These are phyloP conservation scores for Eurytoma californica DNA, from an alignment of 2,888 invertebrate species.

Conservation along the genomic window DNA sequence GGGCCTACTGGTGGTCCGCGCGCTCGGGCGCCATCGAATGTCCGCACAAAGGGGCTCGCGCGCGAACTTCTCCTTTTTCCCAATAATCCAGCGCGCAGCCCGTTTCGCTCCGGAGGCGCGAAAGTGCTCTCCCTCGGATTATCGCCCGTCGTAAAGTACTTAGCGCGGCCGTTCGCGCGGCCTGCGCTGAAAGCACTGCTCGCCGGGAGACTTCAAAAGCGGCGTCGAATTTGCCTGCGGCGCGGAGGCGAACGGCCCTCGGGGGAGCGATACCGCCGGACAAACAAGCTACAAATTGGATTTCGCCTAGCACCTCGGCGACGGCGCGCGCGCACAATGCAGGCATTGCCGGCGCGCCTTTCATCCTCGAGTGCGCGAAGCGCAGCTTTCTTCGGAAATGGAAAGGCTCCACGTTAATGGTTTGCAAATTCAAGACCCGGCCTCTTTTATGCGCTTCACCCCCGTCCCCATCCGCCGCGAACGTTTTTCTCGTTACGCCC, in stretches of 20 bases:
- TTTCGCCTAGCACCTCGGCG: slow-evolving; percentile 52
- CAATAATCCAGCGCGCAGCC: background rate
- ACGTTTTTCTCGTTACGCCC: slow-evolving; percentile 33
- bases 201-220: slow-evolving; percentile 39
- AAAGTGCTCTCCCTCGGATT: slow-evolving; percentile 37
- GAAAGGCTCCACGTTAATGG: slow-evolving; percentile 44
- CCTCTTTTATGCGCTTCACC: background rate
- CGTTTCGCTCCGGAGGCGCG: background rate
- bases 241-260: slow-evolving; percentile 54
- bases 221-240: slow-evolving; percentile 43
- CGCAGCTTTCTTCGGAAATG: slow-evolving; percentile 49
- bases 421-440: slow-evolving; percentile 38
- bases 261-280: slow-evolving; percentile 61
- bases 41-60: background rate
- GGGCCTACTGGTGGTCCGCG: slow-evolving; percentile 18
- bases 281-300: slow-evolving; percentile 65
- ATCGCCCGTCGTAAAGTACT: slow-evolving; percentile 55
- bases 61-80: slow-evolving; percentile 3
- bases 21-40: slow-evolving; percentile 49
- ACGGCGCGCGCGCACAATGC: slow-evolving; percentile 4
- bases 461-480: slow-evolving; percentile 47
- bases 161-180: slow-evolving; percentile 35
- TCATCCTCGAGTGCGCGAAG: slow-evolving; percentile 37
- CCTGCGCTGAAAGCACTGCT: slow-evolving; percentile 29
- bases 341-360: slow-evolving; percentile 30